These are phyloP conservation scores for Leptocoma aspasia DNA, from an alignment of 2,113 vertebrate species.

Conservation along the genomic window DNA sequence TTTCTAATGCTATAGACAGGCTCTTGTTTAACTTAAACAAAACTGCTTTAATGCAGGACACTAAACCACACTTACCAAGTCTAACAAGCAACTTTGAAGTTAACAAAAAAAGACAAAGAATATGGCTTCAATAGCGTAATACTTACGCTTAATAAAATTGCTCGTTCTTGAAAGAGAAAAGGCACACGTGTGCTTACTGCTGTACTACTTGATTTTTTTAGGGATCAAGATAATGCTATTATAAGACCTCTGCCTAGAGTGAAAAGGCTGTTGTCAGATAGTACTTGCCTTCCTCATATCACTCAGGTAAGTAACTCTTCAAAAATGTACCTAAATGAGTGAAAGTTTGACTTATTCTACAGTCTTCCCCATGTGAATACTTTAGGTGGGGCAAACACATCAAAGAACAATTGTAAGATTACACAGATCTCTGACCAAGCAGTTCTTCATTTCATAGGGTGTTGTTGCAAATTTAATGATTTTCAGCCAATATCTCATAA, in stretches of 20 bases:
- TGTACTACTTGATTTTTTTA: constrained; percentile 44
- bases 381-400: neutral
- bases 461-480: neutral
- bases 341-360: neutral
- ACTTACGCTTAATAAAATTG: neutral
- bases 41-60: neutral
- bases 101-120: neutral
- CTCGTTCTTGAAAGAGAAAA: neutral
- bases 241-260: constrained; percentile 95
- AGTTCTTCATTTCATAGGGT: neutral
- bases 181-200: neutral
- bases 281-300: constrained; percentile 92
- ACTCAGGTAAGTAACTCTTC: constrained; percentile 83
- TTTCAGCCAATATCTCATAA: neutral
- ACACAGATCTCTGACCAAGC: neutral
- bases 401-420: neutral
- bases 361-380: fast-evolving
- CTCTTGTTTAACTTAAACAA: neutral
- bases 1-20: neutral
- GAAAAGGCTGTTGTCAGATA: constrained; percentile 92
- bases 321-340: neutral
- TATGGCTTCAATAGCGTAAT: neutral
- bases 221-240: constrained; percentile 96
- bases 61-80: neutral
- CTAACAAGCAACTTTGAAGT: neutral